Base-by-base conservation (phyloP, 2,797 vertebrate species). In the Sphaeramia orbicularis region DNA sequence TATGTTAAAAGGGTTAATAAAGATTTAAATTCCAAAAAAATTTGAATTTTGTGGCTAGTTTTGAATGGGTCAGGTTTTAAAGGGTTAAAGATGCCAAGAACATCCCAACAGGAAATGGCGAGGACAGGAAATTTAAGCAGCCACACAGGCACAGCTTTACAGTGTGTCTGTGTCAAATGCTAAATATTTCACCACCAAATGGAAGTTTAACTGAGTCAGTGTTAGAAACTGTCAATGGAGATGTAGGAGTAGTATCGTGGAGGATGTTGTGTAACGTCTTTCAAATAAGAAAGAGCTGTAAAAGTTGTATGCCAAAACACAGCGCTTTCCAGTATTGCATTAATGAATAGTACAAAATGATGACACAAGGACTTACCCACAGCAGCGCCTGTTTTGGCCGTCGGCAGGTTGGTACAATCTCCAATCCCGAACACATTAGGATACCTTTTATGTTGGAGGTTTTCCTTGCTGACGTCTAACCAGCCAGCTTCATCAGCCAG, bases 361-460 rank as follows among this genome's bases (percentile, higher is more conserved):
- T 40, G n/a, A 14, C 16, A 35, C 2, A 19, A 15, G 42, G 9
- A 71, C 93, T 92, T 87, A 99, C 98, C 98, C 10, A 98, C 88
- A 21, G 98, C 98, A 14, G 98, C 98, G 2, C 83, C 97, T 0
- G 97, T 99, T 94, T 94, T 99, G 12, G 97, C 91, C 0, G 98
- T 99, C 1, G 98, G 98, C 19, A 99, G 93, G 71, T 91, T 99
- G 71, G 97, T 98, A 66, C 98, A 99, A 87, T 99, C 98, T 76
- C 98, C 98, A 6, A 99, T 98, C 14, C 96, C 98, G 89, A 99
- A 99, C 37, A 99, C 94, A 32, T 99, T 99, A 5, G 94, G 91
- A 67, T 96, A 99, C 14, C 76, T 96, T 35, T 90, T 96, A 45
- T 99, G 97, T 80, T 99, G 98, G n/a, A 99, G 94, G 3, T 89